Percentiles rank a stretch among this genome's conserved stretches.
Conservation (phyloP, 2,888 invertebrate genomes). For the Notodonta ziczac region DNA sequence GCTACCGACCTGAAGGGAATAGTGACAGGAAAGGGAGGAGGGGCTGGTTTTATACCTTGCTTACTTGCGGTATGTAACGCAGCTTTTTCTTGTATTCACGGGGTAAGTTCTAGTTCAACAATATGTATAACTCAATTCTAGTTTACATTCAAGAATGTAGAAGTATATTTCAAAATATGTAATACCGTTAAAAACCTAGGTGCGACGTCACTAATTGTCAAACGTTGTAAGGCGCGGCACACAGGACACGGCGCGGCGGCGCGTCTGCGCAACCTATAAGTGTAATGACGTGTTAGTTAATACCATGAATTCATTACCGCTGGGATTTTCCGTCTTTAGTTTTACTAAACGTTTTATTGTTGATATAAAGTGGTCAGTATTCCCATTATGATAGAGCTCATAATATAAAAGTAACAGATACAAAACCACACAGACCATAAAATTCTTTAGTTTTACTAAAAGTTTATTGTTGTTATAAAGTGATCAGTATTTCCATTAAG, state of each 20-base stretch:
- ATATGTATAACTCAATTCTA: too few relatives aligned
- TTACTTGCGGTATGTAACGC: too few relatives aligned
- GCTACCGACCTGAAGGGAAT: too few relatives aligned
- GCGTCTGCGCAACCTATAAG: slow-evolving; percentile 39
- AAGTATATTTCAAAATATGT: background rate
- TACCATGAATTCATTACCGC: slow-evolving; percentile 31
- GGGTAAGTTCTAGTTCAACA: too few relatives aligned
- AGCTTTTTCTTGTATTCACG: too few relatives aligned
- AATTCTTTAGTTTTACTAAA: slow-evolving; percentile 28
- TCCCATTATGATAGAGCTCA: too few relatives aligned
- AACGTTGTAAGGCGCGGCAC: slow-evolving; percentile 50
- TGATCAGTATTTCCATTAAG: background rate
- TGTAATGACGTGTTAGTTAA: slow-evolving; percentile 46
- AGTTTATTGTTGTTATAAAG: slow-evolving; percentile 4
- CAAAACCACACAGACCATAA: too few relatives aligned
- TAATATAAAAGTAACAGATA: too few relatives aligned
- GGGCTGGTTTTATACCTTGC: too few relatives aligned
- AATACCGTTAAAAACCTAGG: slow-evolving; percentile 15
- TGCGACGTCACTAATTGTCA: slow-evolving; percentile 45
- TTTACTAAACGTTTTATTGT: slow-evolving; percentile 14
- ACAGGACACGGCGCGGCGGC: slow-evolving; percentile 22
- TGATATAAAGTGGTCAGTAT: slow-evolving; percentile 9
- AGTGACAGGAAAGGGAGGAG: too few relatives aligned
- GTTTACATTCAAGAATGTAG: too few relatives aligned
- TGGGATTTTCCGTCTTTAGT: slow-evolving; percentile 44